Conservation (phyloP, 2,888 invertebrate species). For the Argyresthia albistria region DNA sequence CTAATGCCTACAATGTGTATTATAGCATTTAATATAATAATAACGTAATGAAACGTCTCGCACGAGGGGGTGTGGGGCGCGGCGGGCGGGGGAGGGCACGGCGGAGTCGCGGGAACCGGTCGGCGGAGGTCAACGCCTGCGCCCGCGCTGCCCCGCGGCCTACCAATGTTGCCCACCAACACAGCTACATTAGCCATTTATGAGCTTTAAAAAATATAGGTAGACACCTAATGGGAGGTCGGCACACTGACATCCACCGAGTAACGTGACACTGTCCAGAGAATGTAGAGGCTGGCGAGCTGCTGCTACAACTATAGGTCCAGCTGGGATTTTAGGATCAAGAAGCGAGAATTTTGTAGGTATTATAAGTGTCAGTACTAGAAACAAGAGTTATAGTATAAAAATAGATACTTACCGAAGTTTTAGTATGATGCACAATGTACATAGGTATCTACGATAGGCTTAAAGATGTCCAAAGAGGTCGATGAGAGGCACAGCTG, state of each 20-base stretch:
- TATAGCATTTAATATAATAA: conserved; percentile 73
- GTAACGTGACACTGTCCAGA: not conserved
- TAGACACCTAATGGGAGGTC: no score
- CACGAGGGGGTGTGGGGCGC: conserved; percentile 19
- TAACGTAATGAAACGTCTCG: conserved; percentile 71
- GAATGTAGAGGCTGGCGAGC: not conserved
- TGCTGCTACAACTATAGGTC: no score
- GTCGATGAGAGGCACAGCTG: no score
- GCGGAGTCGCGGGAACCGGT: conserved; percentile 56
- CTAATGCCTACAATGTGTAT: conserved; percentile 70
- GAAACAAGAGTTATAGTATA: not conserved
- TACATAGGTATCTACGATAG: no score
- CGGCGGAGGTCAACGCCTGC: conserved; percentile 26
- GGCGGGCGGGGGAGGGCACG: conserved; percentile 43
- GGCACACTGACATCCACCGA: not conserved
- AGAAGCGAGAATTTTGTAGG: no score
- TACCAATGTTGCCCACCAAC: conserved; percentile 1
- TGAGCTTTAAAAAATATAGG: conserved; percentile 31
- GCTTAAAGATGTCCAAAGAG: no score
- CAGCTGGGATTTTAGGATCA: not conserved
- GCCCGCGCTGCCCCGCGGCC: not conserved
- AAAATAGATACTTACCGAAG: no score
- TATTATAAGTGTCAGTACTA: no score
- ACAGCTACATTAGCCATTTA: conserved; percentile 29
- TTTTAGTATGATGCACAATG: no score